Percentiles rank a stretch among this genome's conserved stretches.
These are phyloP conservation scores for Chrysocyon brachyurus DNA, from an alignment of 2,797 vertebrate genomes.

Conservation along the genomic window DNA sequence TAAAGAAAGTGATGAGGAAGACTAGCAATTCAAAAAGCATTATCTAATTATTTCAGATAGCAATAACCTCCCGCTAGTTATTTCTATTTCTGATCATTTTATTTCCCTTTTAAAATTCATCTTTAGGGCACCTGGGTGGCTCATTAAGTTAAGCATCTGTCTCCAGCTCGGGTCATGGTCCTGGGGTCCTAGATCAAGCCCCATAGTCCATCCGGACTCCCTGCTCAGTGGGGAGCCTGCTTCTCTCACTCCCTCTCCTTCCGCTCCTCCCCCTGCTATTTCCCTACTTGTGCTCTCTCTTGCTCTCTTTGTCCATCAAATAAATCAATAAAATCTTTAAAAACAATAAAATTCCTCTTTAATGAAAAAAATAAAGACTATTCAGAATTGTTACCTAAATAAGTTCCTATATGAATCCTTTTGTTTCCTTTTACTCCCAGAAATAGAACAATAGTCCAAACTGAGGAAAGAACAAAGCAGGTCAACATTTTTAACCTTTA, in stretches of 20 bases:
- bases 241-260: too few species aligned
- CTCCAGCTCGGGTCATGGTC: too few species aligned
- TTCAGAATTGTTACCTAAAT: not conserved
- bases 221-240: too few species aligned
- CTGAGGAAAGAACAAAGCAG: not conserved
- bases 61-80: not conserved
- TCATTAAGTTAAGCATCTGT: too few species aligned
- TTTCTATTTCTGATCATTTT: conserved; percentile 1
- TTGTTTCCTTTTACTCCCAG: conserved; percentile 16
- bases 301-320: too few species aligned
- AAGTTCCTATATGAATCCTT: not conserved
- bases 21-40: not conserved
- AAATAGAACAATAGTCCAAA: conserved; percentile 40
- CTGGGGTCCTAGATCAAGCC: too few species aligned
- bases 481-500: not conserved
- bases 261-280: too few species aligned
- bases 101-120: not conserved
- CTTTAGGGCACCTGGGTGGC: not conserved
- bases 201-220: too few species aligned
- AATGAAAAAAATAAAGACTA: not conserved
- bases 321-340: too few species aligned
- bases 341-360: not conserved
- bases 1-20: not conserved
- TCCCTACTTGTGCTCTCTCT: too few species aligned
- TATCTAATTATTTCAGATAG: not conserved